Evolutionary conservation across 2,113 vertebrate genomes (phyloP), one percentile per base, ranked within the genome.

Genomic region (Stigmatopora nigra): DNA sequence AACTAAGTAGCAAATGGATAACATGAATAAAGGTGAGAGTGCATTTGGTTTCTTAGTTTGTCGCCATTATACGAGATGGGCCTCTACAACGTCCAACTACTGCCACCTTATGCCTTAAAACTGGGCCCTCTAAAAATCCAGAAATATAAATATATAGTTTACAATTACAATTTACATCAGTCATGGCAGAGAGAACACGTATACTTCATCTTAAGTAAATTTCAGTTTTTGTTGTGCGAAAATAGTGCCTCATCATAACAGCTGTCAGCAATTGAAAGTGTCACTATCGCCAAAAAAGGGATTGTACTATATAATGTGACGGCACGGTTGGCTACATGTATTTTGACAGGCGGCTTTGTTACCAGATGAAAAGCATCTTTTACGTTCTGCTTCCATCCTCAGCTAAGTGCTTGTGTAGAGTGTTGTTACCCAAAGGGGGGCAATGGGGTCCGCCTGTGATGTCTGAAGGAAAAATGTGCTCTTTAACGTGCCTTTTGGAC

Each of bases 381-480:
- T 66, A 69, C 73, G 68, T 76, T 79, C 68, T 67, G 72, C 77
- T 82, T 78, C 41, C 52, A 79, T 81, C 71, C 61, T 38, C 25
- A 67, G 67, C 65, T 51, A 75, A 82, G 72, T 67, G 67, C 69
- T 75, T 31, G 71, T 76, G 79, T 75, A 80, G 79, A 72, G 68
- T 74, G 69, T 68, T 56, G 72, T 71, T 82, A 83, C 58, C 75
- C 35, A 4, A 15, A 31, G 53, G 53, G 53, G 22, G 20, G 51
- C 13, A 17, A 22, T 71, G 65, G 85, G 84, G 76, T 81, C 78
- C 71, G 69, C 71, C 55, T 84, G 73, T 86, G 82, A 88, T 84
- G 80, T 84, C 83, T 73, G 78, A 84, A 83, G 69, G 78, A 52
- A 75, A 76, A 76, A 74, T 71, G 56, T 64, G 68, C 78, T 63